Percentiles rank a stretch among this genome's conserved stretches.
Evolutionary conservation across 2,888 invertebrate genomes (phyloP).

Genomic region (Alsophila aescularia): DNA sequence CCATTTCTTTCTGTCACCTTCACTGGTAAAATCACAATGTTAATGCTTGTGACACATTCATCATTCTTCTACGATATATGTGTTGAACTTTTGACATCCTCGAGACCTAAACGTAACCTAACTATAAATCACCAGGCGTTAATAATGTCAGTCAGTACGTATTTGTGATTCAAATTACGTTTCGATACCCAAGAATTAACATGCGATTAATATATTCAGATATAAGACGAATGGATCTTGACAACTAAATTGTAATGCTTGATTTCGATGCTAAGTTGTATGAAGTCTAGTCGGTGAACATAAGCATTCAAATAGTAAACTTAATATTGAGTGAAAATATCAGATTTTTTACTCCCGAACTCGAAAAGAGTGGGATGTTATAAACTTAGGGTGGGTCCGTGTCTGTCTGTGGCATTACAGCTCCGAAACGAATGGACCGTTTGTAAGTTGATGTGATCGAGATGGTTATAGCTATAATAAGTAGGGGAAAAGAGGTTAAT

Average conservation of each 20-base stretch:
- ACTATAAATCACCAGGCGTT: slow-evolving; percentile 18
- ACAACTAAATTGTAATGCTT: slow-evolving; percentile 31
- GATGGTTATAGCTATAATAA: no score
- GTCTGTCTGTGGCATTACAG: no score
- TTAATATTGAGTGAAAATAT: no score
- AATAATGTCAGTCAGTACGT: slow-evolving; percentile 13
- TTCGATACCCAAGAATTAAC: slow-evolving; percentile 27
- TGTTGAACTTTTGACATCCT: neutral
- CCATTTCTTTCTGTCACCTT: no score
- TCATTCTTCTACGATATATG: neutral
- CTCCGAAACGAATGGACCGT: no score
- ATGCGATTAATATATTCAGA: slow-evolving; percentile 36
- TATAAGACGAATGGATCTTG: slow-evolving; percentile 30
- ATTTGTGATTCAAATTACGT: slow-evolving; percentile 26
- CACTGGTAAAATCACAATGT: no score
- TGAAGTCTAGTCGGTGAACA: neutral
- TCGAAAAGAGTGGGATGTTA: no score
- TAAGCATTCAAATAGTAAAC: no score
- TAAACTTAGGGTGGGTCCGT: no score
- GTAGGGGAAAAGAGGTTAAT: no score
- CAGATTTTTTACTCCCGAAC: no score
- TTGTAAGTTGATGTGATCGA: no score
- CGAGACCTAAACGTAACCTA: slow-evolving; percentile 2
- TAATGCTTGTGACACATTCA: neutral
- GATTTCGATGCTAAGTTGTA: neutral